A percentile compares a stretch with the other conserved stretches of the same genome.
Evolutionary conservation across 2,113 vertebrate species (phyloP).

Genomic region (Tetrax tetrax): DNA sequence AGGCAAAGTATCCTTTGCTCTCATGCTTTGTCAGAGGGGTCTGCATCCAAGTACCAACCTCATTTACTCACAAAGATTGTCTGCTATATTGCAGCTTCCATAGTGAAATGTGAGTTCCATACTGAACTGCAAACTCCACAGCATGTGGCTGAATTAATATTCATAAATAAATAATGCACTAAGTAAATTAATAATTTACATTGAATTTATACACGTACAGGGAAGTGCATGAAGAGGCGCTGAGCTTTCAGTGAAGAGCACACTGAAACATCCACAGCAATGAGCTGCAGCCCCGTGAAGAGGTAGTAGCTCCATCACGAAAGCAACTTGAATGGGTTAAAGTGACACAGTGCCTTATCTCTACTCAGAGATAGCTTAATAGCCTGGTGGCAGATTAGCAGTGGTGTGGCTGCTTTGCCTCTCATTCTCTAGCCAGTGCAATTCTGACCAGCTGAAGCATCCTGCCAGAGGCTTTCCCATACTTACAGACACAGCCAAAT

Average conservation of each 20-base stretch:
- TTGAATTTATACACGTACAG: neutral
- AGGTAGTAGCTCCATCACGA: neutral
- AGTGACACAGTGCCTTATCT: neutral
- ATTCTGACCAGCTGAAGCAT: neutral
- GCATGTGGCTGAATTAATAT: neutral
- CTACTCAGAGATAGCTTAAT: neutral
- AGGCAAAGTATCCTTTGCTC: neutral
- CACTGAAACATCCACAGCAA: neutral
- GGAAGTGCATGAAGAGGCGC: neutral
- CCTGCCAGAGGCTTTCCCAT: neutral
- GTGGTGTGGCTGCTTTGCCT: neutral
- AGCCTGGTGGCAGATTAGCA: neutral
- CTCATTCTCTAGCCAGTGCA: neutral
- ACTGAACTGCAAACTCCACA: neutral
- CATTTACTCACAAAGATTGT: neutral
- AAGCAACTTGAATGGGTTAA: neutral
- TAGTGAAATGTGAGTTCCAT: neutral
- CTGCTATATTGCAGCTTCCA: neutral
- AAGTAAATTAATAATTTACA: neutral
- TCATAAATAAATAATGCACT: neutral
- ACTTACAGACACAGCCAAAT: neutral
- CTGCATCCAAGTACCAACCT: neutral
- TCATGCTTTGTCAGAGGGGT: neutral
- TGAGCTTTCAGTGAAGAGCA: neutral
- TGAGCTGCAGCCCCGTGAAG: neutral